Conservation (phyloP, 2,888 invertebrate genomes). For the Sympetrum striolatum region DNA sequence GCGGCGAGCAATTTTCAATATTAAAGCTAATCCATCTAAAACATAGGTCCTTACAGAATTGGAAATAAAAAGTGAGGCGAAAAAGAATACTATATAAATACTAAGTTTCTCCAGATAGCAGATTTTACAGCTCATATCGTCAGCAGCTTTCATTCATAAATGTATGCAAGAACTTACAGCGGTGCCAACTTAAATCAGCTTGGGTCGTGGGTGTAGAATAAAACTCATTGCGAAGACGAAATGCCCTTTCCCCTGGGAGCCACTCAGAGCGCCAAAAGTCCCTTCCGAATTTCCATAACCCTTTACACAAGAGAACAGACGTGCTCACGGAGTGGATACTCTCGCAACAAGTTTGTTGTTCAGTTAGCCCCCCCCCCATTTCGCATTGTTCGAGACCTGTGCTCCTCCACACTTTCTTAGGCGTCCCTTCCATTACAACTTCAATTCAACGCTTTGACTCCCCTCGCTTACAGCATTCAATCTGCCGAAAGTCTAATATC, state of each 20-base stretch:
- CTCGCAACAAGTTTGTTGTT: conserved; percentile 24
- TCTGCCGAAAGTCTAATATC: neutral
- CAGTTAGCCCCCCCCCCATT: conserved; percentile 21
- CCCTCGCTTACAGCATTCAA: neutral
- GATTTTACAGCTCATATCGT: no score
- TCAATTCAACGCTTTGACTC: conserved; percentile 3
- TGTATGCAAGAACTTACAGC: neutral
- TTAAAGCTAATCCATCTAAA: no score
- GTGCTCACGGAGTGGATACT: neutral
- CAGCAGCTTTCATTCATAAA: neutral
- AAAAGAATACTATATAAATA: no score
- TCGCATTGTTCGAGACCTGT: neutral
- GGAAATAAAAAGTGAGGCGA: no score
- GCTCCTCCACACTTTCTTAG: neutral
- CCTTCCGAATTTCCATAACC: conserved; percentile 24
- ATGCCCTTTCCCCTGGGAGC: neutral
- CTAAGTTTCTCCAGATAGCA: no score
- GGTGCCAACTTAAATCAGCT: neutral
- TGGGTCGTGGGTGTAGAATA: neutral
- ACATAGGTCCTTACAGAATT: no score
- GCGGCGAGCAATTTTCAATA: no score
- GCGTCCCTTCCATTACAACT: neutral
- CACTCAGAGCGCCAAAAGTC: neutral
- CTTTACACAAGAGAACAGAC: conserved; percentile 19
- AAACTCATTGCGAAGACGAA: neutral